Evolutionary conservation across 2,888 invertebrate species (phyloP).

Genomic region (Ectropis crepuscularia): DNA sequence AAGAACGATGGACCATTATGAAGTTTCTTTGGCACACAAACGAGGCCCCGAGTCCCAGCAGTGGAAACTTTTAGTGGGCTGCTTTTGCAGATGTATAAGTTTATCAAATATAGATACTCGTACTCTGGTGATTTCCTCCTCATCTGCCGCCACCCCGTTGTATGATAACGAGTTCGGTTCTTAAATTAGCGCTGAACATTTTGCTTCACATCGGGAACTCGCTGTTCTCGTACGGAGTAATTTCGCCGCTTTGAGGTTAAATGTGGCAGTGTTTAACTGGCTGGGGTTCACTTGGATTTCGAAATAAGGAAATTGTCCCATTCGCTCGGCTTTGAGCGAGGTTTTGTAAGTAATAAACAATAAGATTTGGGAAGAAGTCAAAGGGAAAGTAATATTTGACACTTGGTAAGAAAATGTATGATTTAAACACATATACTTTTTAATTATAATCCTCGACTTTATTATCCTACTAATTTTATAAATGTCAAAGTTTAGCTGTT

Average conservation of each 20-base stretch:
- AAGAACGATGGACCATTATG: too few species aligned
- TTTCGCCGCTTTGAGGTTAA: conserved; percentile 20
- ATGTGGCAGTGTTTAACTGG: conserved; percentile 17
- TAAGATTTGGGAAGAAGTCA: conserved; percentile 3
- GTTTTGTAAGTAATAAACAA: conserved; percentile 2
- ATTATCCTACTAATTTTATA: too few species aligned
- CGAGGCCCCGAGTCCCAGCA: too few species aligned
- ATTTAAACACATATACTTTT: too few species aligned
- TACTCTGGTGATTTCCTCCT: neutral
- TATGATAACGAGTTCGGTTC: conserved; percentile 28
- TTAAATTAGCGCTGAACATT: conserved; percentile 27
- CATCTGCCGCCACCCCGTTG: neutral
- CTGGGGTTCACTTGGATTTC: conserved; percentile 11
- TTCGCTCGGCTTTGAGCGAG: conserved; percentile 4
- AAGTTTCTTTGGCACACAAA: too few species aligned
- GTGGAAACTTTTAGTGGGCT: too few species aligned
- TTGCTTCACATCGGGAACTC: conserved; percentile 22
- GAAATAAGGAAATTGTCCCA: conserved; percentile 13
- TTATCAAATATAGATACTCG: neutral
- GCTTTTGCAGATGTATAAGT: neutral
- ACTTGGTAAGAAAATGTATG: neutral
- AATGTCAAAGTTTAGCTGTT: too few species aligned
- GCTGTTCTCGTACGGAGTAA: conserved; percentile 22
- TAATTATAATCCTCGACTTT: too few species aligned
- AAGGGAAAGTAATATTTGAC: neutral